These are phyloP conservation scores for Drosophila baimaii DNA, from an alignment of 1,140 invertebrate genomes.

Conservation along the genomic window DNA sequence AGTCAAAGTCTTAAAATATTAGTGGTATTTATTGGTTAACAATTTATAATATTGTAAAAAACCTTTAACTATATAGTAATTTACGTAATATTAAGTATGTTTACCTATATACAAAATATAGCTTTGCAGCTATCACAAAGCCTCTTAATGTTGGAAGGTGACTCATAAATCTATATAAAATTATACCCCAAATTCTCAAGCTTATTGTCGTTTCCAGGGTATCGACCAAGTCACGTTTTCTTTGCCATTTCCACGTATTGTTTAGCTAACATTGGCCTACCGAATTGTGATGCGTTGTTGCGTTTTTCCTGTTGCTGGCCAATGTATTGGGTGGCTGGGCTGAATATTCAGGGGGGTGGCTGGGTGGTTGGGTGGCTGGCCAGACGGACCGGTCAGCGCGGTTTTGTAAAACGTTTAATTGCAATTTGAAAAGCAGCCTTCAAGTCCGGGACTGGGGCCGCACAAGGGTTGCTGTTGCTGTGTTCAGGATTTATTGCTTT, in stretches of 20 bases:
- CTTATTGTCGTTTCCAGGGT: constrained; percentile 14
- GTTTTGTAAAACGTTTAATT: constrained; percentile 83
- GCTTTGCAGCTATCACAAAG: neutral
- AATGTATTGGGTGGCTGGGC: neutral
- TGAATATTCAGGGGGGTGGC: constrained; percentile 13
- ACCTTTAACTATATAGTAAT: too few species aligned
- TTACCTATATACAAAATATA: neutral
- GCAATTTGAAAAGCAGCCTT: constrained; percentile 79
- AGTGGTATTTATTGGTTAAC: too few species aligned
- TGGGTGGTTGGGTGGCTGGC: constrained; percentile 46
- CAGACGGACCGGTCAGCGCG: constrained; percentile 69
- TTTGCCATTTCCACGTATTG: constrained; percentile 25
- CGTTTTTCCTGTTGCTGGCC: constrained; percentile 14
- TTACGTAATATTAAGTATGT: neutral
- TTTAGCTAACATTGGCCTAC: constrained; percentile 72
- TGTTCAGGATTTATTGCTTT: constrained; percentile 78
- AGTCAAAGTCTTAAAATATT: neutral
- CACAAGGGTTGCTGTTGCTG: constrained; percentile 63
- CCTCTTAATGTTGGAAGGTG: neutral
- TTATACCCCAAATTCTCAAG: neutral
- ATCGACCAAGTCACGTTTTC: neutral
- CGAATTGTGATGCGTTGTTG: constrained; percentile 18
- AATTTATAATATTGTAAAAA: too few species aligned
- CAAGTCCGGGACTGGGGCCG: constrained; percentile 20
- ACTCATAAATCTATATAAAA: neutral